Conservation (phyloP, 1,140 invertebrate species). For the Cotesia vestalis region DNA sequence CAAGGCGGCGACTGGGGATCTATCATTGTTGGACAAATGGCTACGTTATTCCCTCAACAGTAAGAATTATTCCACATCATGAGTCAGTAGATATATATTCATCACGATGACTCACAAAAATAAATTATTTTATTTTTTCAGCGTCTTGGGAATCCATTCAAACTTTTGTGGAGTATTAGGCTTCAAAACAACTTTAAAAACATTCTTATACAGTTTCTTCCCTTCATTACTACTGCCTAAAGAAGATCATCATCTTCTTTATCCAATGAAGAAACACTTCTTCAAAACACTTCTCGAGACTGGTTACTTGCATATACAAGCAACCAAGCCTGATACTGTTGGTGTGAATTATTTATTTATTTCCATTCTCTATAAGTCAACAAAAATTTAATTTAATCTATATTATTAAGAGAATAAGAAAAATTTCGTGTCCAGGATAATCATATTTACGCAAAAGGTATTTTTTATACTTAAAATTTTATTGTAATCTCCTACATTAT, state of each 20-base stretch:
- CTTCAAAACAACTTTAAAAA: slow-evolving; percentile 60
- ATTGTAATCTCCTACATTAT: too few species aligned
- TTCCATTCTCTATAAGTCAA: background rate
- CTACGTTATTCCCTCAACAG: slow-evolving; percentile 74
- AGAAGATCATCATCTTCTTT: slow-evolving; percentile 68
- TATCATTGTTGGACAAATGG: slow-evolving; percentile 70
- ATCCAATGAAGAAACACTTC: slow-evolving; percentile 68
- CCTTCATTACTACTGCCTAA: slow-evolving; percentile 68
- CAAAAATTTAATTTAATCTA: too few species aligned
- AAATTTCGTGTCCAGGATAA: too few species aligned
- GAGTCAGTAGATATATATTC: slow-evolving; percentile 9
- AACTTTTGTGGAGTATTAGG: slow-evolving; percentile 69
- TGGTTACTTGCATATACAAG: slow-evolving; percentile 84
- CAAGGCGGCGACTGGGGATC: slow-evolving; percentile 89
- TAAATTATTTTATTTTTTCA: slow-evolving; percentile 46
- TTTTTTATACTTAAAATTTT: too few species aligned
- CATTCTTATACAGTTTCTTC: slow-evolving; percentile 66
- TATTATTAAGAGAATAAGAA: too few species aligned
- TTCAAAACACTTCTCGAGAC: slow-evolving; percentile 68
- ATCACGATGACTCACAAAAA: background rate
- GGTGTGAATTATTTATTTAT: slow-evolving; percentile 64
- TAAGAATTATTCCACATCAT: slow-evolving; percentile 41
- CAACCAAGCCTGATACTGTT: slow-evolving; percentile 88
- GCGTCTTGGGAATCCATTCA: slow-evolving; percentile 75
- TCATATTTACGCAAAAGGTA: too few species aligned